A percentile compares a stretch with the other conserved stretches of the same genome.
Conservation (phyloP, 2,113 vertebrate species). For the Tricholaema leucomelas region DNA sequence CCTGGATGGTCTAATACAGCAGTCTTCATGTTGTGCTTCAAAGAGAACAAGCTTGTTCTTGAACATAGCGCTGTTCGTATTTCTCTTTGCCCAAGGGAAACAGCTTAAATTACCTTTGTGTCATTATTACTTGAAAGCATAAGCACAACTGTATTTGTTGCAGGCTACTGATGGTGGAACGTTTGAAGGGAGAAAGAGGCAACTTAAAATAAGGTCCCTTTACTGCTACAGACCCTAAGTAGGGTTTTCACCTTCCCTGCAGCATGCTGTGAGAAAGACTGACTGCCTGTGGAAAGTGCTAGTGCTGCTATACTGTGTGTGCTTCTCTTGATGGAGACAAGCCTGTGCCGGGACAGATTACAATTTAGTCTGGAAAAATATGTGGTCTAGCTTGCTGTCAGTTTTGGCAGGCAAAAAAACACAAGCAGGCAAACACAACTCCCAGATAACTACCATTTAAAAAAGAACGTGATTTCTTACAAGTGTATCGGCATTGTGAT, state of each 20-base stretch:
- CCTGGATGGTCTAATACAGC: background rate
- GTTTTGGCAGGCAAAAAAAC: background rate
- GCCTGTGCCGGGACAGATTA: background rate
- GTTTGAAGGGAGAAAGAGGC: background rate
- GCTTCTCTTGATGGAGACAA: background rate
- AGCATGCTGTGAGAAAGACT: background rate
- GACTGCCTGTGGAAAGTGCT: background rate
- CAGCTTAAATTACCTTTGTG: slow-evolving; percentile 19
- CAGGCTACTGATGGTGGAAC: background rate
- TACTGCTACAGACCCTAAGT: background rate
- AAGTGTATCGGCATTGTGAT: background rate
- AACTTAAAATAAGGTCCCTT: background rate
- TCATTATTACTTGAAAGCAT: background rate
- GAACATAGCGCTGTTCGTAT: background rate
- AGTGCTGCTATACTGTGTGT: background rate
- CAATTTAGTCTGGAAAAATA: background rate
- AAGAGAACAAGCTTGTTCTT: background rate
- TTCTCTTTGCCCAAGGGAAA: background rate
- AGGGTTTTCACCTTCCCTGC: background rate
- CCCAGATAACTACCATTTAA: background rate
- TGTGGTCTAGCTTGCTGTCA: background rate
- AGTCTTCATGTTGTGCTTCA: background rate
- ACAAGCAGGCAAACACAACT: background rate
- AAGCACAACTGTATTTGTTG: background rate
- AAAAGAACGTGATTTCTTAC: fast-evolving